Percentiles rank a stretch among this genome's conserved stretches.
Conservation (phyloP, 2,113 vertebrate genomes). For the Nothocercus nigrocapillus region DNA sequence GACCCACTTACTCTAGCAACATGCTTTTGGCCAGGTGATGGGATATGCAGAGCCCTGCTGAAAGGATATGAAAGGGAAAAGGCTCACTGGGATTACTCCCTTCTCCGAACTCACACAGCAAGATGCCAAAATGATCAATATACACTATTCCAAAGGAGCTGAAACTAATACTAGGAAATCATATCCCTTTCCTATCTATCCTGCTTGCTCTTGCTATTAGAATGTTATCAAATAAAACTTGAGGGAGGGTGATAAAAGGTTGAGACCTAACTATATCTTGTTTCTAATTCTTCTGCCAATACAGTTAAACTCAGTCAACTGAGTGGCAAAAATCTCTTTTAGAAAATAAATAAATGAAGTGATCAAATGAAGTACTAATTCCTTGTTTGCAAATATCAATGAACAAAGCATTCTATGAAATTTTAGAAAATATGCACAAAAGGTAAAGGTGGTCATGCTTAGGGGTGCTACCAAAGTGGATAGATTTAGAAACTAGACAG, state of each 20-base stretch:
- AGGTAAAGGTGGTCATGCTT: background rate
- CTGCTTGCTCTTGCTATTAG: background rate
- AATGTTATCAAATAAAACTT: background rate
- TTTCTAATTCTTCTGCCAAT: background rate
- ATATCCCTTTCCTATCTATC: background rate
- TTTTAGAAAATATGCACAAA: background rate
- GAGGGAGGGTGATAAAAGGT: background rate
- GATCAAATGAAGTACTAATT: background rate
- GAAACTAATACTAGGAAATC: background rate
- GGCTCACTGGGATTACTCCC: constrained; percentile 3
- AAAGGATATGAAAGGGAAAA: constrained; percentile 7
- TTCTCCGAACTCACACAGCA: constrained; percentile 2
- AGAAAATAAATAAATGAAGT: background rate
- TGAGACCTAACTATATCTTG: background rate
- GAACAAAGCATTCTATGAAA: background rate
- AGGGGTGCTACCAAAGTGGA: background rate
- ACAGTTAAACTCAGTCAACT: background rate
- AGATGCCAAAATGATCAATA: background rate
- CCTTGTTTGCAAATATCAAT: background rate
- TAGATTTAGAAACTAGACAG: background rate
- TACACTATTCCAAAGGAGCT: rapidly evolving
- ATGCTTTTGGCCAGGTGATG: constrained; percentile 21
- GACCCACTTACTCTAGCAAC: background rate
- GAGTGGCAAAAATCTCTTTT: background rate
- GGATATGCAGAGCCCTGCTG: background rate